Percentiles rank a stretch among this genome's conserved stretches.
phyloP scores from a whole-genome alignment of 2,888 invertebrate genomes.

The Conistra vaccinii region DNA sequence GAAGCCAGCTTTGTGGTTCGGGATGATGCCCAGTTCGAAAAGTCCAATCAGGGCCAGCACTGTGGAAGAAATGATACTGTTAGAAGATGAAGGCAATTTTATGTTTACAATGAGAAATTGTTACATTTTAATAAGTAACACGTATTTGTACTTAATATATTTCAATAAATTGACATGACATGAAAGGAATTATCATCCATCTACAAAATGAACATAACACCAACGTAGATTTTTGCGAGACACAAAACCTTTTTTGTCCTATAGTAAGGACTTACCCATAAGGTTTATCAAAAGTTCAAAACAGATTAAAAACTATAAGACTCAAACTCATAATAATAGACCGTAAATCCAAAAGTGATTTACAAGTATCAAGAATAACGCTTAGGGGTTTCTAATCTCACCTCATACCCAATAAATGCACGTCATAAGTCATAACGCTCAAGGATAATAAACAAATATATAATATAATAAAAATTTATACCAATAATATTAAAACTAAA shows the following conservation, averaged over 20 bases:
- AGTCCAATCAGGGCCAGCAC: slow-evolving; percentile 88
- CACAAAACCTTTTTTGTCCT: background rate
- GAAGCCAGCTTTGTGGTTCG: slow-evolving; percentile 92
- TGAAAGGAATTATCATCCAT: background rate
- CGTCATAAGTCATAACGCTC: no score
- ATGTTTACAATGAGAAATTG: background rate
- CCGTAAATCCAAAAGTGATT: background rate
- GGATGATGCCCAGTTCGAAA: slow-evolving; percentile 92
- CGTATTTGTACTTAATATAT: no score
- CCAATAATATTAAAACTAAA: background rate
- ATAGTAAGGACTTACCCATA: background rate
- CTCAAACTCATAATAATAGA: background rate
- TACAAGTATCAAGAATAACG: background rate
- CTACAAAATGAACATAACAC: background rate
- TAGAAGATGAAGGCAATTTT: background rate
- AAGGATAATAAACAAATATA: no score
- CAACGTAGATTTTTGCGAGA: background rate
- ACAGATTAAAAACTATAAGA: background rate
- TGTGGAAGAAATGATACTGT: slow-evolving; percentile 80
- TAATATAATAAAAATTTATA: background rate
- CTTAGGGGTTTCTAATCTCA: background rate
- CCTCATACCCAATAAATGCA: background rate
- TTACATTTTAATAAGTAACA: background rate
- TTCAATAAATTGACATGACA: no score
- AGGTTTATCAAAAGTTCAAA: background rate